phyloP scores from a whole-genome alignment of 2,888 invertebrate genomes.

The Cephonodes hylas region DNA sequence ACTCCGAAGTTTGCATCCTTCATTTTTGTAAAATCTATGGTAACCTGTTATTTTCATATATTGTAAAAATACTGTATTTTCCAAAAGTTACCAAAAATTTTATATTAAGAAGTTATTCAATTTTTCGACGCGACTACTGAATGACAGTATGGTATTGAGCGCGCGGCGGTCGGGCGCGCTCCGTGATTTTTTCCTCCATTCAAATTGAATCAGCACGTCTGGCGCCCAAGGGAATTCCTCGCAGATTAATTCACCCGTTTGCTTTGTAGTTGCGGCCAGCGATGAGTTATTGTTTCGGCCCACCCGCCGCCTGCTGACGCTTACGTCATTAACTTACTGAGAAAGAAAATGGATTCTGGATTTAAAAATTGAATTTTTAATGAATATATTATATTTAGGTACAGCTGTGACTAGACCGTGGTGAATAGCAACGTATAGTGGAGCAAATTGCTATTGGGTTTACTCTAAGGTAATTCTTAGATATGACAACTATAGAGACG shows the following conservation, averaged over 20 bases:
- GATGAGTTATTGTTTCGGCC: conserved; percentile 42
- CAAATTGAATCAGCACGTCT: conserved; percentile 52
- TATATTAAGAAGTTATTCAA: conserved; percentile 28
- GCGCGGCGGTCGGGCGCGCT: conserved; percentile 9
- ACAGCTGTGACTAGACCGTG: no score
- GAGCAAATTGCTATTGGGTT: no score
- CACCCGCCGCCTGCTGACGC: background rate
- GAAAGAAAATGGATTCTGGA: no score
- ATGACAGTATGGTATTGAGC: conserved; percentile 32
- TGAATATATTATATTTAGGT: no score
- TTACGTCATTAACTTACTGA: no score
- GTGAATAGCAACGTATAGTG: no score
- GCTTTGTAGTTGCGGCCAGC: conserved; percentile 35
- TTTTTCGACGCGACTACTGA: conserved; percentile 27
- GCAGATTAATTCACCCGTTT: conserved; percentile 41
- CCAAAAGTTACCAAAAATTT: background rate
- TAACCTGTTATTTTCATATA: no score
- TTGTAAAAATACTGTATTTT: background rate
- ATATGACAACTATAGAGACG: no score
- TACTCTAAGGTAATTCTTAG: no score
- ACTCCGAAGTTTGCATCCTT: no score
- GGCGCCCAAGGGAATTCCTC: conserved; percentile 33
- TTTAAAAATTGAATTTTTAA: no score
- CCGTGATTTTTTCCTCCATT: conserved; percentile 43
- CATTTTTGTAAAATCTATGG: no score